Base-by-base conservation (phyloP, 2,113 vertebrate species). In the Antechinus stuartii region DNA sequence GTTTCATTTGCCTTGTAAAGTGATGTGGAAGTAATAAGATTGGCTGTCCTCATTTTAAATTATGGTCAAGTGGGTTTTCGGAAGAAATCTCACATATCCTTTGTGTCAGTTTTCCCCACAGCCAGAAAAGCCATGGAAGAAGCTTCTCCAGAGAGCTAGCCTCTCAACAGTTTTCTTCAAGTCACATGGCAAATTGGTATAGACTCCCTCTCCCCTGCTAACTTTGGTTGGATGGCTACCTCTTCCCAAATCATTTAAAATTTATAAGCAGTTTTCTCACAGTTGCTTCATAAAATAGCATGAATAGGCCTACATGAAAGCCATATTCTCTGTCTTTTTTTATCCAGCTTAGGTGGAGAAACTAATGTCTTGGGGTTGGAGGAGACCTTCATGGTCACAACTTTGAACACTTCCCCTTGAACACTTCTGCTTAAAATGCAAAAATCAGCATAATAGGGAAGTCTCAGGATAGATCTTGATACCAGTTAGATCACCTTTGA, bases 91-190 rank as follows among this genome's bases (percentile, higher is more conserved):
- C 16, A 55, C 54, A 2, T n/a, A 23, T 89, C 49, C 7, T 19
- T 25, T 22, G 22, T 14, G 53, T 35, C 55, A 55, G 30, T 47
- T 92, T 46, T 56, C 6, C 7, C 35, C 76, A 42, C 11, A 56
- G 54, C 47, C 22, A 0, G 0, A 47, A 91, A 53, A 2, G 42
- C 26, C 0, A 3, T 0, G 2, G 42, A 42, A 54, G n/a, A 27
- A 14, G 5, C 3, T 24, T 92, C 42, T 8, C 23, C 50, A 30
- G 7, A 35, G 46, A 14, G 90, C 9, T 50, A 35, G 23, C n/a
- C 23, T 0, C 3, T 46, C 8, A 12, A 61, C 57, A 68, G 1
- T 14, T 68, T 68, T 68, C 61, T 55, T 8, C 7, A 46, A 23
- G 19, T 49, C 56, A 89, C 26, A 50, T 2, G 0, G 46, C 53